Base-by-base conservation (phyloP, 2,113 vertebrate genomes). In the Tinamus guttatus region DNA sequence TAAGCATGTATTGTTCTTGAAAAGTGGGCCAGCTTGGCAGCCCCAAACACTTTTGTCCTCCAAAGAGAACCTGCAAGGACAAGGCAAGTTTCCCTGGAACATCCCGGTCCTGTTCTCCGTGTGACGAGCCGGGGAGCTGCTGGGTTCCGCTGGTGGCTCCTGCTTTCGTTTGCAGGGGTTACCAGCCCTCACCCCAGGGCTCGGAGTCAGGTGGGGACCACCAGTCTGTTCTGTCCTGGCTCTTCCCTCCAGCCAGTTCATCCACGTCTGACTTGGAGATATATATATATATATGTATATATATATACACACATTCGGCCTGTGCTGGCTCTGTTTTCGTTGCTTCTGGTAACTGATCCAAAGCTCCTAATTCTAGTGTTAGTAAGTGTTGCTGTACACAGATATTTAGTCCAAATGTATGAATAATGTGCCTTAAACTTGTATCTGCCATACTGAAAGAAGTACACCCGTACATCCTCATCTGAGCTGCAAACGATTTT, bases 391-490 rank as follows among this genome's bases (percentile, higher is more conserved):
- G 60, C 81, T 86, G 65, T 77, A 54, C 58, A 71, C 7, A 28
- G 36, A 54, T 91, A 87, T 90, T 65, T 90, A 91, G 63, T 68
- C 38, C 49, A 47, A 65, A 74, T 69, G 65, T 84, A 86, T 19
- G 79, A 85, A 83, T 88, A 84, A 82, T 36, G 28, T 77, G 36
- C 67, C 67, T 89, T 87, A 79, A 93, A 96, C 77, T 49, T n/a
- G 60, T 82, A 49, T 71, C 41, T 24, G 7, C 34, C 22, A 11
- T 62, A 63, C 68, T 38, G 49, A 65, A 93, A 70, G 41, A 89
- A 76, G 56, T 18, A 54, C 6, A 28, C 60, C 76, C 67, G 67
- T 75, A 91, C 56, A 54, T 54, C 67, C 84, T 89, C 56, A 47
- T 18, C 1, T 38, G 69, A 89, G 84, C 64, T 75, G 76, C 80